Base-by-base conservation (phyloP, 2,797 vertebrate species). In the Galago senegalensis region DNA sequence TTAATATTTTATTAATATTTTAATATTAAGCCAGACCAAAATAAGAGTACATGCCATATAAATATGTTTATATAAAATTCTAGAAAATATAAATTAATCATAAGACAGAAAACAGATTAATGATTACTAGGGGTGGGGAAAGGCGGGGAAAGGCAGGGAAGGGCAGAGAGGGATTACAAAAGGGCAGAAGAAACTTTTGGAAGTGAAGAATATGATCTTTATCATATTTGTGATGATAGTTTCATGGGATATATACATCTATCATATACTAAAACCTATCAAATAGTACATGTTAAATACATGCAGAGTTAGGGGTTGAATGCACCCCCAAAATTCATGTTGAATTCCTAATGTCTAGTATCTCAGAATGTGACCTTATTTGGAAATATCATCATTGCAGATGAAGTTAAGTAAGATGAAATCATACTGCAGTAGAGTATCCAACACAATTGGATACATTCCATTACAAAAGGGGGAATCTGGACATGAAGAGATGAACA, bases 81-180 rank as follows among this genome's bases (percentile, higher is more conserved):
- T 67, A 96, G 72, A 76, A 81, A 91, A 83, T 75, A 37, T 56
- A 58, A 87, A 77, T 77, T 72, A 83, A 37, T 91, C 34, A 72
- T 77, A 91, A 72, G 11, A 87, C 40, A 77, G 53, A 43, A 77
- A 92, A 56, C 63, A 92, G 27, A 49, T 70, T 75, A 84, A 23
- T 83, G 37, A 67, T 49, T 43, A 5, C 12, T 85, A n/a, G 23
- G n/a, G 16, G 67, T 53, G 12, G 46, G 21, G n/a, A 73, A 94
- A 72, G 29, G 23, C 11, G 67, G 20, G 6, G 17, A 84, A 63
- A 2, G 40, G n/a, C 9, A 92, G 5, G 7, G 18, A 84, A 63
- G 4, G 49, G 40, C 4, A 65, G 18, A 84, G 2, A 89, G 72
- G 17, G 56, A 27, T 93, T 40, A 65, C 46, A 27, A 91, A 73